phyloP scores from a whole-genome alignment of 1,140 invertebrate genomes.

The Eueides isabella region DNA sequence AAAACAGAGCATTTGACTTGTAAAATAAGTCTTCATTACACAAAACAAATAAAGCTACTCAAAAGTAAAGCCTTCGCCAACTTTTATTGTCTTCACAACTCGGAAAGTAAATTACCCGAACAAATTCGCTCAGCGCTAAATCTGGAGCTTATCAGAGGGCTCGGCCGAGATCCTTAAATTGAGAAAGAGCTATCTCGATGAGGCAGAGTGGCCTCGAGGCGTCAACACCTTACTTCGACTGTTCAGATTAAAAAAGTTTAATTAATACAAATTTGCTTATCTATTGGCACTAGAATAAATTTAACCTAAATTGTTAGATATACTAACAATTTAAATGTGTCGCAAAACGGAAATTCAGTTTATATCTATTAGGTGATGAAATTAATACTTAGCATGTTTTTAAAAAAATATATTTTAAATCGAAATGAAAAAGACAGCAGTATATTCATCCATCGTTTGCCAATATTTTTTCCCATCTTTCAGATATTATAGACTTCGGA shows the following conservation, averaged over 20 bases:
- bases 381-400: too few species aligned
- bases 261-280: constrained; percentile 61
- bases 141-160: constrained; percentile 75
- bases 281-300: constrained; percentile 44
- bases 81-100: constrained; percentile 78
- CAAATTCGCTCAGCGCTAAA: constrained; percentile 78
- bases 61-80: constrained; percentile 49
- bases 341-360: too few species aligned
- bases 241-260: constrained; percentile 73
- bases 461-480: too few species aligned
- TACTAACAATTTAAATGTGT: too few species aligned
- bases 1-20: constrained; percentile 49
- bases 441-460: too few species aligned
- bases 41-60: constrained; percentile 62
- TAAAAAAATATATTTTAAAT: too few species aligned
- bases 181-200: constrained; percentile 74
- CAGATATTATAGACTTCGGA: too few species aligned
- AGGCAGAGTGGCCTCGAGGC: constrained; percentile 58
- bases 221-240: constrained; percentile 68
- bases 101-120: constrained; percentile 77
- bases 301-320: too few species aligned
- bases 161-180: constrained; percentile 72
- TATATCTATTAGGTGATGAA: too few species aligned
- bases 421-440: too few species aligned
- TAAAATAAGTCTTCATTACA: constrained; percentile 71